A percentile compares a stretch with the other conserved stretches of the same genome.
Conservation (phyloP, 2,888 invertebrate species). For the Resseliella maxima region DNA sequence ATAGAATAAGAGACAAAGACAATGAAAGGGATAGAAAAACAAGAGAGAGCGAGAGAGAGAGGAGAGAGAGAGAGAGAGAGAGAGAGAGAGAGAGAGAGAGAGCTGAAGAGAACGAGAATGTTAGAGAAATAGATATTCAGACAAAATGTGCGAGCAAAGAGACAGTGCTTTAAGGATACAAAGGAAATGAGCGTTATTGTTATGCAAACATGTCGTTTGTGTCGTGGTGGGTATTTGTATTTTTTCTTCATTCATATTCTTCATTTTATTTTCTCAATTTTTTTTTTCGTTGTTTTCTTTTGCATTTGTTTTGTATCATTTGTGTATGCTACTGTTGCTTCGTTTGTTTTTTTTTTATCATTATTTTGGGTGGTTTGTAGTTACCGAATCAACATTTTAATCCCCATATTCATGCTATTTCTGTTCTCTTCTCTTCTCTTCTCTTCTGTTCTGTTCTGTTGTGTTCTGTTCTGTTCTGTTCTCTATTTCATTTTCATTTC, state of each 20-base stretch:
- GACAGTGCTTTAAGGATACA: not conserved
- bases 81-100: too few species aligned
- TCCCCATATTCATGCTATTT: too few species aligned
- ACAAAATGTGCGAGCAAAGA: too few species aligned
- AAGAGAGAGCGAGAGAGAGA: not conserved
- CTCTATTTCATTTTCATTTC: too few species aligned
- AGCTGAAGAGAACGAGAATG: too few species aligned
- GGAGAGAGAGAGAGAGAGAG: not conserved
- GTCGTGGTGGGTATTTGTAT: not conserved
- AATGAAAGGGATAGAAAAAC: not conserved
- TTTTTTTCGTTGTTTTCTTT: not conserved
- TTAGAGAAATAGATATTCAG: too few species aligned
- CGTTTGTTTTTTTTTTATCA: not conserved
- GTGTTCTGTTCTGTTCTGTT: too few species aligned
- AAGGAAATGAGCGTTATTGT: slow-evolving; percentile 22
- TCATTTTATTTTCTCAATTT: not conserved
- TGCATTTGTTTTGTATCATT: not conserved
- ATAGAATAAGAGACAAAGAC: too few species aligned
- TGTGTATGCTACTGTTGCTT: not conserved
- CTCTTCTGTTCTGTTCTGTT: too few species aligned
- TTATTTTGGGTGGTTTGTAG: not conserved
- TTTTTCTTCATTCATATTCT: not conserved
- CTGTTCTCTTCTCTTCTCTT: too few species aligned
- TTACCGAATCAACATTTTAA: too few species aligned
- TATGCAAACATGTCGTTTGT: slow-evolving; percentile 24